Conservation (phyloP, 2,113 vertebrate genomes). For the Pycnonotus jocosus region DNA sequence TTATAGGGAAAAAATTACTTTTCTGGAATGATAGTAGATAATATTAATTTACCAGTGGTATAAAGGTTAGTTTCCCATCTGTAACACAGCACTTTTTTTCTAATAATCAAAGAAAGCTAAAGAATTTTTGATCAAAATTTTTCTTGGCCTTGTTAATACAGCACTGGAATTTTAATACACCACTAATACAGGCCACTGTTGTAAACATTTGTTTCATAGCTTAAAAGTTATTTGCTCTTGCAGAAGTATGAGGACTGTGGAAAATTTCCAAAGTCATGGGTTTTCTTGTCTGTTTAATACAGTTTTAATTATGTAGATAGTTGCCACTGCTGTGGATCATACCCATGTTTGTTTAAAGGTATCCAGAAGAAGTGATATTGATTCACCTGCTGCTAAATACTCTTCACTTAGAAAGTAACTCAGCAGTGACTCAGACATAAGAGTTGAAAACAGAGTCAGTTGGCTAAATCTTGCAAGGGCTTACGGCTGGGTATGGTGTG, state of each 20-base stretch:
- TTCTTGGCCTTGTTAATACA: not conserved
- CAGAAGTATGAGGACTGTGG: not conserved
- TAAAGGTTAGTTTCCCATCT: not conserved
- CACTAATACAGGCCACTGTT: not conserved
- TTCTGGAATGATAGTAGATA: not conserved
- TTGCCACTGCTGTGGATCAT: not conserved
- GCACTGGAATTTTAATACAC: not conserved
- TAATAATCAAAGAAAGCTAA: not conserved
- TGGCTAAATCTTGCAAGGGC: not conserved
- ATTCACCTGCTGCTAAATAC: not conserved
- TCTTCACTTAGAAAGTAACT: not conserved
- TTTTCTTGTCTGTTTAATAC: not conserved
- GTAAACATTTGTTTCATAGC: not conserved
- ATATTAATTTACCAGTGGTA: not conserved
- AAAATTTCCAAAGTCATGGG: not conserved
- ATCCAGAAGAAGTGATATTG: not conserved
- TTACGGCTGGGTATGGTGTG: not conserved
- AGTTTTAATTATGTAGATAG: not conserved
- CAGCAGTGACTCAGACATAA: not conserved
- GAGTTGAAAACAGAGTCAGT: not conserved
- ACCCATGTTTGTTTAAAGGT: not conserved
- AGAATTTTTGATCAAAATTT: constrained; percentile 18
- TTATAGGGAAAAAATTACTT: not conserved
- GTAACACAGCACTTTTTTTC: not conserved
- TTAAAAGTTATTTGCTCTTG: not conserved